A percentile compares a stretch with the other conserved stretches of the same genome.
phyloP scores from a whole-genome alignment of 2,113 vertebrate species.

The Fukomys damarensis region DNA sequence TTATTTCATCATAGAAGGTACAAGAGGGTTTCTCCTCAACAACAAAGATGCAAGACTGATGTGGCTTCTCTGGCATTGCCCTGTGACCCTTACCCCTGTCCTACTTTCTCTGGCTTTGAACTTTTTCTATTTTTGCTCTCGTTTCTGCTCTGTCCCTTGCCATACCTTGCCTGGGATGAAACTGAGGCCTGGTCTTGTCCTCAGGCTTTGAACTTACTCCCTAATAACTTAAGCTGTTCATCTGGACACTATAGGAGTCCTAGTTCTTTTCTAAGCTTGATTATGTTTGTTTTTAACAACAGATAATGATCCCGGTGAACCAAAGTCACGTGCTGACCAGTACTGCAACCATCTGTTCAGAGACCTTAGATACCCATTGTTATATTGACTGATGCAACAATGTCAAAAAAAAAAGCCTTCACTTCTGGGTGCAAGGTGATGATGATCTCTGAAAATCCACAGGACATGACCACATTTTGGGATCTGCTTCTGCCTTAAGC shows the following conservation, averaged over 20 bases:
- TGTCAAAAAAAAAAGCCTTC: neutral
- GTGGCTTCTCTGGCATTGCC: neutral
- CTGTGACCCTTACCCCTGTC: neutral
- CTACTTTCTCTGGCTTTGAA: neutral
- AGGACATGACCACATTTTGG: neutral
- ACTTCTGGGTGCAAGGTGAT: neutral
- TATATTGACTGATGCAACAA: constrained; percentile 15
- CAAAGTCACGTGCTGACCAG: neutral
- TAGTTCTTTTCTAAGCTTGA: neutral
- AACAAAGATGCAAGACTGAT: neutral
- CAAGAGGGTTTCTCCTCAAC: neutral
- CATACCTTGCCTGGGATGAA: neutral
- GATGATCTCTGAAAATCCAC: neutral
- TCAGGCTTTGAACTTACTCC: constrained; percentile 4
- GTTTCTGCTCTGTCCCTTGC: neutral
- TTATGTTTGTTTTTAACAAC: constrained; percentile 49
- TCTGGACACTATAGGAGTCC: neutral
- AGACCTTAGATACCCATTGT: neutral
- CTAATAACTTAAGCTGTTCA: neutral
- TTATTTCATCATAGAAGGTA: neutral
- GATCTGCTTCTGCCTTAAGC: neutral
- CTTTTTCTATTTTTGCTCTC: neutral
- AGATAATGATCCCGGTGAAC: neutral
- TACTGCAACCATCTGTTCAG: neutral
- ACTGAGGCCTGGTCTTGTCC: neutral